phyloP scores from a whole-genome alignment of 2,797 vertebrate species.

The Synaphobranchus kaupii region DNA sequence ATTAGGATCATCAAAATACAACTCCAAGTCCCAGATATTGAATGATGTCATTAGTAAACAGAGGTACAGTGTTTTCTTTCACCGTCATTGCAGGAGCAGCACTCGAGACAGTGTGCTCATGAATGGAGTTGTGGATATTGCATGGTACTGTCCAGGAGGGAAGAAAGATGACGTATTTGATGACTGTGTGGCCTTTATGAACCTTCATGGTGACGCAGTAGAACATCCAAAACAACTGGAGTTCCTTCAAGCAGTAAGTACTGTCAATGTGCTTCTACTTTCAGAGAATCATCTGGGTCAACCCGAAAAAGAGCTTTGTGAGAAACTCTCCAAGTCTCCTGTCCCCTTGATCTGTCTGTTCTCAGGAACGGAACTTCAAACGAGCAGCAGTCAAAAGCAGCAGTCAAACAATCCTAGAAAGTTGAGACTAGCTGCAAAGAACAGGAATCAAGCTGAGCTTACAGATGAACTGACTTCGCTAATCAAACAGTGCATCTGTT shows the following conservation, averaged over 20 bases:
- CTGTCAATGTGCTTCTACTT: constrained; percentile 53
- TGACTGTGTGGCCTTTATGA: constrained; percentile 57
- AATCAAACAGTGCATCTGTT: constrained; percentile 17
- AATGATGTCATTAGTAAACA: constrained; percentile 57
- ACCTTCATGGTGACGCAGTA: constrained; percentile 65
- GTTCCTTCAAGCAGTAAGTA: constrained; percentile 55
- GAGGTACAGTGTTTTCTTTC: constrained; percentile 59
- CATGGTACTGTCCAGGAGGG: neutral
- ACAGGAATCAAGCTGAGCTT: constrained; percentile 36
- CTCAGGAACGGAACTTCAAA: constrained; percentile 37
- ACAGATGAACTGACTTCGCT: constrained; percentile 28
- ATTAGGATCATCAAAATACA: constrained; percentile 48
- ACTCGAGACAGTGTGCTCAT: constrained; percentile 52
- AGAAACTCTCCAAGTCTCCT: constrained; percentile 32
- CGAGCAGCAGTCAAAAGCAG: too few relatives aligned
- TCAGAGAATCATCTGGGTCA: constrained; percentile 34
- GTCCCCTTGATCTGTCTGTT: constrained; percentile 59
- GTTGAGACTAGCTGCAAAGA: constrained; percentile 27
- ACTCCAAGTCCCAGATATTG: constrained; percentile 66
- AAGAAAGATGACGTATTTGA: constrained; percentile 49
- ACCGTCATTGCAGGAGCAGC: constrained; percentile 54
- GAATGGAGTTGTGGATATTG: constrained; percentile 56
- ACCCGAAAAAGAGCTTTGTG: constrained; percentile 31
- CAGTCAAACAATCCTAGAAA: constrained; percentile 20
- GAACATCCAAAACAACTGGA: constrained; percentile 50